phyloP scores from a whole-genome alignment of 2,797 vertebrate species.

The Thunnus albacares region DNA sequence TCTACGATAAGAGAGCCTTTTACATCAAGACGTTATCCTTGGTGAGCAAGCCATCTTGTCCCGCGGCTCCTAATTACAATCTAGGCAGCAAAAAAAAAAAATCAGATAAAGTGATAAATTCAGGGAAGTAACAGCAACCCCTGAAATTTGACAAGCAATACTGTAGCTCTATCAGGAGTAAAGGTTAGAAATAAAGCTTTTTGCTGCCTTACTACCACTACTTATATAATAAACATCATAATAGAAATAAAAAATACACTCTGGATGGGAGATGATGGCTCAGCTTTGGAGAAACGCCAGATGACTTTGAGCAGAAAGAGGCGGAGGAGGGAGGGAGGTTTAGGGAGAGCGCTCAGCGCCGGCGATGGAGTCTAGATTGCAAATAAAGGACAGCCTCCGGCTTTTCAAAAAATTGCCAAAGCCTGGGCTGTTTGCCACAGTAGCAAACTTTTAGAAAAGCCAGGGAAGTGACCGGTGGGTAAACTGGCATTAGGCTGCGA shows the following conservation, averaged over 20 bases:
- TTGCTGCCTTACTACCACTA: not conserved
- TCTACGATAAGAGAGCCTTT: constrained; percentile 59
- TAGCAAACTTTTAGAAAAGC: constrained; percentile 20
- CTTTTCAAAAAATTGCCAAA: constrained; percentile 23
- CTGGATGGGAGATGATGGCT: constrained; percentile 20
- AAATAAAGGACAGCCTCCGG: constrained; percentile 61
- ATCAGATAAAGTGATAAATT: constrained; percentile 23
- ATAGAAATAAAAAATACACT: not conserved
- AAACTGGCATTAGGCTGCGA: constrained; percentile 57
- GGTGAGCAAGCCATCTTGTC: constrained; percentile 35
- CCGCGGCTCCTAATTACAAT: constrained; percentile 57
- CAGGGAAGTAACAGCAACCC: not conserved
- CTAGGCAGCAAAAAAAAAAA: constrained; percentile 2
- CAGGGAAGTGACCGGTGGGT: constrained; percentile 37
- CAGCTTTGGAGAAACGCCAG: constrained; percentile 46
- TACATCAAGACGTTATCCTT: constrained; percentile 60
- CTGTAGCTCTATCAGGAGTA: not conserved
- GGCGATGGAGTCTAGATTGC: constrained; percentile 43
- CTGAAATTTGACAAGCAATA: constrained; percentile 3
- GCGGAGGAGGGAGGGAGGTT: constrained; percentile 10
- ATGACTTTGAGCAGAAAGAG: constrained; percentile 38
- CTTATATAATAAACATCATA: not conserved
- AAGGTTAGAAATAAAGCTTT: not conserved
- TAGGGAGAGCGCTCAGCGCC: not conserved
- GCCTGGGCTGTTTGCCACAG: constrained; percentile 41